Percentiles rank a stretch among this genome's conserved stretches.
Conservation (phyloP, 2,113 vertebrate species). For the Thermophis baileyi region DNA sequence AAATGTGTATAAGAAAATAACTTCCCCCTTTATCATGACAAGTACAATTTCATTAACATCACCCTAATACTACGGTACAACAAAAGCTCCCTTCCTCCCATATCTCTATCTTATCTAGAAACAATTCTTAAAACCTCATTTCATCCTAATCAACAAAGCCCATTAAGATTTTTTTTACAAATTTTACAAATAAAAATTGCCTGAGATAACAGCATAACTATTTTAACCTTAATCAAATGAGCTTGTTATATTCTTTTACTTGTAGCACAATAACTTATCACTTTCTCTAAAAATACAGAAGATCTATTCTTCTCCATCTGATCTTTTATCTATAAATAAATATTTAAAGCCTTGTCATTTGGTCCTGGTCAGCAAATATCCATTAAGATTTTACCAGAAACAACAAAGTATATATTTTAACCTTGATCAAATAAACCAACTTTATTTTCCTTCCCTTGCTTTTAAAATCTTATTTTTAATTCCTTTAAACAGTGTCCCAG, state of each 20-base stretch:
- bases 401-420: not conserved
- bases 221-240: not conserved
- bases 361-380: not conserved
- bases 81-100: not conserved
- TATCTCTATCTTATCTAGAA: not conserved
- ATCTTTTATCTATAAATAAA: not conserved
- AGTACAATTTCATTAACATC: not conserved
- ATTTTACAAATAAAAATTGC: not conserved
- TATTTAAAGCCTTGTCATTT: not conserved
- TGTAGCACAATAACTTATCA: not conserved
- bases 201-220: not conserved
- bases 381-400: not conserved
- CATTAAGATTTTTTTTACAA: not conserved
- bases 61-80: not conserved
- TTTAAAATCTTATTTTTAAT: not conserved
- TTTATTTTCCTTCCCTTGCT: not conserved
- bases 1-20: not conserved
- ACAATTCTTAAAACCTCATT: not conserved
- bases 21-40: not conserved
- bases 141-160: not conserved
- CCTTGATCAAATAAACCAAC: not conserved
- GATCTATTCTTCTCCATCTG: not conserved
- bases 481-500: not conserved
- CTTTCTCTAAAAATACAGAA: not conserved
- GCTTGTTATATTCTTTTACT: not conserved